Conservation (phyloP, 2,797 vertebrate genomes). For the Malacoctenus gilli region DNA sequence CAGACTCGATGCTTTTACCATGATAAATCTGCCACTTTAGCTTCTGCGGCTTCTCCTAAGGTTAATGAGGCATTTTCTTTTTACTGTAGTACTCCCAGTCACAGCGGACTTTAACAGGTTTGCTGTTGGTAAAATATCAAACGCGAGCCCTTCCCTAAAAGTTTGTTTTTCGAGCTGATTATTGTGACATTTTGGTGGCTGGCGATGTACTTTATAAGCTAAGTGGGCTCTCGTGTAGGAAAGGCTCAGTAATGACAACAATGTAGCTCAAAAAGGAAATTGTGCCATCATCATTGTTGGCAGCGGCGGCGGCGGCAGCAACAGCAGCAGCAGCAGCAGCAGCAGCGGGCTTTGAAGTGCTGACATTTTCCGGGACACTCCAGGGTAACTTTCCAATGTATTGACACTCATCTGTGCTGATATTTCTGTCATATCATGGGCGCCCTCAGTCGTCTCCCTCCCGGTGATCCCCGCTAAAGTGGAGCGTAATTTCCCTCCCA, state of each 20-base stretch:
- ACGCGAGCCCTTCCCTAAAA: constrained; percentile 2
- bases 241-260: constrained; percentile 29
- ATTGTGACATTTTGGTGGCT: constrained; percentile 26
- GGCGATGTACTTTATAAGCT: constrained; percentile 5
- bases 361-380: constrained; percentile 45
- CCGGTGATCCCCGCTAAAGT: constrained; percentile 22
- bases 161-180: constrained; percentile 17
- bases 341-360: constrained; percentile 23
- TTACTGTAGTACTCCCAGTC: constrained; percentile 11
- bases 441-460: constrained; percentile 3
- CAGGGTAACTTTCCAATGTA: constrained; percentile 31
- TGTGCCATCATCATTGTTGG: constrained; percentile 3
- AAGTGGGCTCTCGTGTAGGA: constrained; percentile 17
- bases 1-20: constrained; percentile 9
- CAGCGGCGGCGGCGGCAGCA: neutral
- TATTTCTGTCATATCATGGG: constrained; percentile 21
- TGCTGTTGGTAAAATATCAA: neutral
- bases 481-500: constrained; percentile 23
- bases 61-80: constrained; percentile 42
- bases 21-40: constrained; percentile 14
- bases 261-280: constrained; percentile 16
- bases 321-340: neutral
- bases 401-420: constrained; percentile 24
- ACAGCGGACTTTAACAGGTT: constrained; percentile 10
- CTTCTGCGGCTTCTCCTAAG: constrained; percentile 4